Evolutionary conservation across 2,797 vertebrate species (phyloP), one percentile per base, ranked within the genome.

Genomic region (Melopsittacus undulatus): DNA sequence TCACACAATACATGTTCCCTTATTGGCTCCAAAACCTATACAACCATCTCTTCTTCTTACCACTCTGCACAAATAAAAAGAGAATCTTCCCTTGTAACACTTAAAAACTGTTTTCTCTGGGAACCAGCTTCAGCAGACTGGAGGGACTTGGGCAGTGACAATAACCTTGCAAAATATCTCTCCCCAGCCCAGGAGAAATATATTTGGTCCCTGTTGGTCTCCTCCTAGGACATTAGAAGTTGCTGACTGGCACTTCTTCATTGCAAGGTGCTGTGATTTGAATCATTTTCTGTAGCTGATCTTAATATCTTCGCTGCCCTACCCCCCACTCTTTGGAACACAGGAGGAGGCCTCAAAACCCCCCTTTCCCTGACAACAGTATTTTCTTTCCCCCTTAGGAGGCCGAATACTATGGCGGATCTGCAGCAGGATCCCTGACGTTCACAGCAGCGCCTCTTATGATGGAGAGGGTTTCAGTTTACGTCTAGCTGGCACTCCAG

Each of bases 381-480:
- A 15, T 88, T 68, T 85, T 80, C 42, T 59, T 66, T 30, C 45
- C 10, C 27, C 6, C 7, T 40, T 21, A 9, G 21, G 21, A 78
- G 10, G 24, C 46, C 0, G 1, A 73, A 51, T 1, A 0, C 42
- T 51, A 69, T 5, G 38, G n/a, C 0, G 0, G 46, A 48, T n/a
- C 38, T 5, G 1, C 2, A 49, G 73, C 36, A n/a, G 18, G 17
- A 74, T 19, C 29, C 36, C 59, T 48, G 57, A 72, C 1, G 1
- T 38, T 36, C 2, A 4, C 79, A 73, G 76, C 66, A 74, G 57
- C 14, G 54, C 56, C 23, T 32, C 36, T 78, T n/a, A 27, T 1
- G 1, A 24, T 1, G 1, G 48, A 66, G 52, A 8, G 9, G 48
- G 48, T 67, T 74, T 82, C 7, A 1, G 59, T 5, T 90, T 89